These are phyloP conservation scores for Euglossa dilemma DNA, from an alignment of 1,140 invertebrate species.

Conservation along the genomic window DNA sequence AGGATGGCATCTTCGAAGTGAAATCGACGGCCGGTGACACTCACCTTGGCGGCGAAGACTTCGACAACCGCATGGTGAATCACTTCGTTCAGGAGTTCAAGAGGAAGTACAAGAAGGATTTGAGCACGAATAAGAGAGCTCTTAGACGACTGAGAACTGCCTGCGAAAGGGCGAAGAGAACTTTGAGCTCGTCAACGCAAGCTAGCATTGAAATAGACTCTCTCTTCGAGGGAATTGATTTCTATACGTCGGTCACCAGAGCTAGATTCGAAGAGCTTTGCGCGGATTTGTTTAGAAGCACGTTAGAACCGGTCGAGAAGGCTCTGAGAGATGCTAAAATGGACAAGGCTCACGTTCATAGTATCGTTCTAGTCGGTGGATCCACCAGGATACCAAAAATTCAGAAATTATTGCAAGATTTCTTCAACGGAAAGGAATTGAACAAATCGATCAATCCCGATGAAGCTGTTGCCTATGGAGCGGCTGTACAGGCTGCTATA, in stretches of 20 bases:
- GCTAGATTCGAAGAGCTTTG: constrained; percentile 88
- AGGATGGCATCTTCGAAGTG: constrained; percentile 86
- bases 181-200: constrained; percentile 89
- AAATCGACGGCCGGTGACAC: constrained; percentile 90
- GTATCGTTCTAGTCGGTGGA: constrained; percentile 85
- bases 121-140: constrained; percentile 85
- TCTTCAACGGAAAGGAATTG: constrained; percentile 88
- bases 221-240: constrained; percentile 89
- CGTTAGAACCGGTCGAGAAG: constrained; percentile 88
- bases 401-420: constrained; percentile 84
- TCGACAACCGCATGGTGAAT: constrained; percentile 89
- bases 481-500: constrained; percentile 88
- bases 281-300: constrained; percentile 86
- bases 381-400: constrained; percentile 86
- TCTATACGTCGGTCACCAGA: constrained; percentile 88
- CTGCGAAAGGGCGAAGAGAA: constrained; percentile 91
- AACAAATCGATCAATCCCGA: constrained; percentile 89
- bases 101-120: constrained; percentile 87
- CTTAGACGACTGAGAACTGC: constrained; percentile 89
- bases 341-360: constrained; percentile 85
- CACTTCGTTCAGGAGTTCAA: constrained; percentile 88
- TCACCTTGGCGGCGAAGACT: constrained; percentile 92
- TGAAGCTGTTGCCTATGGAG: constrained; percentile 90
- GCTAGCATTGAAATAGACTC: constrained; percentile 90
- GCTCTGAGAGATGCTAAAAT: constrained; percentile 87